Percentiles rank a stretch among this genome's conserved stretches.
Evolutionary conservation across 2,113 vertebrate species (phyloP).

Genomic region (Nibea coibor): DNA sequence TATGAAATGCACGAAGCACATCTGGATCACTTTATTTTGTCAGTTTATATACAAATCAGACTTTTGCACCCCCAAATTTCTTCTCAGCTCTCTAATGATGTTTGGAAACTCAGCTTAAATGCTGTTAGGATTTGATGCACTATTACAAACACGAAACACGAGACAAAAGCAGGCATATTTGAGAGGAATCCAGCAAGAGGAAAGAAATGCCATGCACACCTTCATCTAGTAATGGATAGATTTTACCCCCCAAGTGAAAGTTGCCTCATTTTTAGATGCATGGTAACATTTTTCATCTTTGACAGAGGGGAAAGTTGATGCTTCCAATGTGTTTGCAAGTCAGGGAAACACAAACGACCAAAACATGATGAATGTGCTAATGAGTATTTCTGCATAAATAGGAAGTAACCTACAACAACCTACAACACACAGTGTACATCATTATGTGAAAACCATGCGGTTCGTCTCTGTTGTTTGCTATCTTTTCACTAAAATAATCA

Average conservation of each 20-base stretch:
- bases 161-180: not conserved
- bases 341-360: not conserved
- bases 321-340: not conserved
- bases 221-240: too few relatives aligned
- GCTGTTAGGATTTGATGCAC: not conserved
- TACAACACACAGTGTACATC: slow-evolving; percentile 4
- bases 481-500: slow-evolving; percentile 6
- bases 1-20: not conserved
- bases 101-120: not conserved
- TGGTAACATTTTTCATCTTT: not conserved
- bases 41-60: not conserved
- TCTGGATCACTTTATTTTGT: not conserved
- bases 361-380: slow-evolving; percentile 24
- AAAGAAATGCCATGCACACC: not conserved
- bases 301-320: not conserved
- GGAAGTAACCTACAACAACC: slow-evolving; percentile 14
- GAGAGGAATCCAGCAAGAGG: not conserved
- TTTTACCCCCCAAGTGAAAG: not conserved
- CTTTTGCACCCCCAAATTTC: too few relatives aligned
- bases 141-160: too few relatives aligned
- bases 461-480: slow-evolving; percentile 13
- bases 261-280: not conserved
- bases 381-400: slow-evolving; percentile 35
- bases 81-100: not conserved
- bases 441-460: slow-evolving; percentile 1